Evolutionary conservation across 2,113 vertebrate species (phyloP).

Genomic region (Corvus cornix): DNA sequence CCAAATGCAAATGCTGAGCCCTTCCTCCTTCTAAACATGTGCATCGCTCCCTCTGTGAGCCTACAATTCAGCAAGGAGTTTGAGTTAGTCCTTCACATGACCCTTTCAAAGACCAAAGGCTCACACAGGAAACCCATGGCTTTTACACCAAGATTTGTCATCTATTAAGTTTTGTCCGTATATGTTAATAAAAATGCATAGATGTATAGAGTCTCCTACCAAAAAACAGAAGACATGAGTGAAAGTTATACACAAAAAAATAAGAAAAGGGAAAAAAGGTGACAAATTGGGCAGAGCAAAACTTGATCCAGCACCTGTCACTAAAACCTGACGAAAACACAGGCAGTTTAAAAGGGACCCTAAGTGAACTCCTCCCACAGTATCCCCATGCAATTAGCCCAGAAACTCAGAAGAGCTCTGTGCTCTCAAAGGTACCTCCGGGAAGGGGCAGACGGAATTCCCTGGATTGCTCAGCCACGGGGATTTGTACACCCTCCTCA

Average conservation of each 20-base stretch:
- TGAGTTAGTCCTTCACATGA: not conserved
- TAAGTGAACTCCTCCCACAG: not conserved
- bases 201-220: not conserved
- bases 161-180: not conserved
- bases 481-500: not conserved
- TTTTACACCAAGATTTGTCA: not conserved
- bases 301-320: not conserved
- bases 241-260: not conserved
- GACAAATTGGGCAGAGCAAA: not conserved
- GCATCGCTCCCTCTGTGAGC: not conserved
- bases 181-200: not conserved
- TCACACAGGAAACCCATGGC: not conserved
- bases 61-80: not conserved
- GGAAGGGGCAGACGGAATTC: not conserved
- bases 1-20: slow-evolving; percentile 53
- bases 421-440: not conserved
- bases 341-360: not conserved
- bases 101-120: not conserved
- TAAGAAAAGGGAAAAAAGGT: not conserved
- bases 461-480: not conserved
- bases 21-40: not conserved
- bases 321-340: not conserved
- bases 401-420: not conserved
- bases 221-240: not conserved
- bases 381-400: accelerated